phyloP scores from a whole-genome alignment of 2,888 invertebrate genomes.

The Mallateleia sp. region DNA sequence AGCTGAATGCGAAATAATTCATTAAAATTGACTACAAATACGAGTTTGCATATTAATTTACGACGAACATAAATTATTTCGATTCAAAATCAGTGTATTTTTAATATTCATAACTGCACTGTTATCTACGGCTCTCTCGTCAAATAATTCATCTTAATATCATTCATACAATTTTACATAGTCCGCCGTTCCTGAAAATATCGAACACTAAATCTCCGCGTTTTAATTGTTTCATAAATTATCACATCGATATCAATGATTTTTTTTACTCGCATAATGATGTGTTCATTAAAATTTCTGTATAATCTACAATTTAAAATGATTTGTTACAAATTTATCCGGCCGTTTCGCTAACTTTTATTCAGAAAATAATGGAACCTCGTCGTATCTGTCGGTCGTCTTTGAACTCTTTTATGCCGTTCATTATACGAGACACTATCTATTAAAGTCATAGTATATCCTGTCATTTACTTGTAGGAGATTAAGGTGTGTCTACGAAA shows the following conservation, averaged over 20 bases:
- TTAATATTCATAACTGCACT: constrained; percentile 62
- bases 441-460: constrained; percentile 79
- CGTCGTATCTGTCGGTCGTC: constrained; percentile 73
- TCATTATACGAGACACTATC: constrained; percentile 78
- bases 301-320: constrained; percentile 61
- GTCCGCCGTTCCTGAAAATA: constrained; percentile 36
- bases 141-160: constrained; percentile 67
- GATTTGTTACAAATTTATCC: constrained; percentile 74
- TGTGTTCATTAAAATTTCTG: constrained; percentile 61
- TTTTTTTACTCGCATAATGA: constrained; percentile 55
- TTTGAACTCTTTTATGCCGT: constrained; percentile 78
- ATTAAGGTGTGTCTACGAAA: constrained; percentile 80
- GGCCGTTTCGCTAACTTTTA: constrained; percentile 65
- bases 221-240: constrained; percentile 70
- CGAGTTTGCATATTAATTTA: constrained; percentile 56
- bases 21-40: constrained; percentile 55
- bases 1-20: constrained; percentile 43
- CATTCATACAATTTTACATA: constrained; percentile 60
- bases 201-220: constrained; percentile 39
- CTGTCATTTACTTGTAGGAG: constrained; percentile 79
- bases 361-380: constrained; percentile 74
- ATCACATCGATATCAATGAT: constrained; percentile 40
- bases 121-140: constrained; percentile 58
- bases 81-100: constrained; percentile 54
- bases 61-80: constrained; percentile 59